phyloP scores from a whole-genome alignment of 2,113 vertebrate genomes.

The Hyla sarda region DNA sequence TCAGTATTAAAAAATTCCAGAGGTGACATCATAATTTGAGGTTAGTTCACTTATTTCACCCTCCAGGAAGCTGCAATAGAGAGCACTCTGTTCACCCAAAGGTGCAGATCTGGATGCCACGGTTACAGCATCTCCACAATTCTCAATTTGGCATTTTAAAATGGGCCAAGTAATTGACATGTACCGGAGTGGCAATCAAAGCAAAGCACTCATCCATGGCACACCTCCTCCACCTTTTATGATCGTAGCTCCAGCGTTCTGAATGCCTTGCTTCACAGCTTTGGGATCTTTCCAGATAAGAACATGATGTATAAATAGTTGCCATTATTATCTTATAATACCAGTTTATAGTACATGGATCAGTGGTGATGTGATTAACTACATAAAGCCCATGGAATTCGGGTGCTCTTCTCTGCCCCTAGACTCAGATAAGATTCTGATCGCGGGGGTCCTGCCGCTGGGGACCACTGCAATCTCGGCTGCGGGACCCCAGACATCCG shows the following conservation, averaged over 20 bases:
- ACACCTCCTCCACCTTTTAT: conserved; percentile 33
- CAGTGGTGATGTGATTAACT: neutral
- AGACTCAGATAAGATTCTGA: too few species aligned
- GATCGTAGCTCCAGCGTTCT: neutral
- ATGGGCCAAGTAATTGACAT: conserved; percentile 49
- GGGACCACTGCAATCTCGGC: too few species aligned
- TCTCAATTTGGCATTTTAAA: conserved; percentile 50
- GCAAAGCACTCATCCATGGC: conserved; percentile 54
- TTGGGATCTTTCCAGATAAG: conserved; percentile 26
- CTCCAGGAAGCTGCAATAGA: conserved; percentile 59
- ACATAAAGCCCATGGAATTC: neutral
- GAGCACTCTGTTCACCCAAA: conserved; percentile 58
- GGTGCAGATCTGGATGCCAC: conserved; percentile 52
- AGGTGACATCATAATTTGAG: conserved; percentile 60
- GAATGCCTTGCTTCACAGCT: conserved; percentile 18
- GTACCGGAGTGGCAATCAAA: conserved; percentile 51
- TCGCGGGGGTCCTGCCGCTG: too few species aligned
- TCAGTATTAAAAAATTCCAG: conserved; percentile 61
- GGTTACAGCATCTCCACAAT: conserved; percentile 36
- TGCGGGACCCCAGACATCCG: too few species aligned
- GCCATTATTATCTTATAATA: conserved; percentile 25
- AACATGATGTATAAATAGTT: neutral
- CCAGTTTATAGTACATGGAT: neutral
- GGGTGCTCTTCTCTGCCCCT: too few species aligned
- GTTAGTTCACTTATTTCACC: conserved; percentile 58